A percentile compares a stretch with the other conserved stretches of the same genome.
phyloP scores from a whole-genome alignment of 2,113 vertebrate species.

The Phalacrocorax aristotelis region DNA sequence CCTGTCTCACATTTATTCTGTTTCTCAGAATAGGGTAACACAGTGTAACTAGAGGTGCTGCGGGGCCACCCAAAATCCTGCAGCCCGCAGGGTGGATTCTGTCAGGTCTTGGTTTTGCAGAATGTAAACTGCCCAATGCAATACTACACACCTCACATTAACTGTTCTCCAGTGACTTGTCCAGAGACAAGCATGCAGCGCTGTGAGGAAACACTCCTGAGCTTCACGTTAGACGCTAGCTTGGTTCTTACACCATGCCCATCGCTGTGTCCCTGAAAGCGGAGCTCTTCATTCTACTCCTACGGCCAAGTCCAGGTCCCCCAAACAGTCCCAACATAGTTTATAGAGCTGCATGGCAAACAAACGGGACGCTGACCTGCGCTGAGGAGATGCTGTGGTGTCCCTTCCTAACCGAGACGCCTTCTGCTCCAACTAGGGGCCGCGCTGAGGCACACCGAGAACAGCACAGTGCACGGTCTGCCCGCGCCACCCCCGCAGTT shows the following conservation, averaged over 20 bases:
- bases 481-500: background rate
- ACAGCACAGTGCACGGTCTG: background rate
- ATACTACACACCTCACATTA: no score
- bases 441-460: background rate
- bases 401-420: background rate
- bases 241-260: background rate
- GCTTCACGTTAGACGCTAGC: background rate
- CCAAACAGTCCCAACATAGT: background rate
- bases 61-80: background rate
- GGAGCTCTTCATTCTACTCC: background rate
- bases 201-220: background rate
- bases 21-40: background rate
- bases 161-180: background rate
- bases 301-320: background rate
- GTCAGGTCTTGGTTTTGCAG: background rate
- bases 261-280: background rate
- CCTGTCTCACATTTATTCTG: accelerated
- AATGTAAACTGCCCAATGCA: background rate
- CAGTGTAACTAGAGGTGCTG: background rate
- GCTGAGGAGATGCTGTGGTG: background rate
- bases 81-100: background rate
- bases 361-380: accelerated
- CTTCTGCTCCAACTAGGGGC: background rate
- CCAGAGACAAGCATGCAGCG: background rate
- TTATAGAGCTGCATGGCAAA: background rate